These are phyloP conservation scores for Actinostola sp. DNA, from an alignment of 92 coral and sea anemone genomes.

Conservation along the genomic window DNA sequence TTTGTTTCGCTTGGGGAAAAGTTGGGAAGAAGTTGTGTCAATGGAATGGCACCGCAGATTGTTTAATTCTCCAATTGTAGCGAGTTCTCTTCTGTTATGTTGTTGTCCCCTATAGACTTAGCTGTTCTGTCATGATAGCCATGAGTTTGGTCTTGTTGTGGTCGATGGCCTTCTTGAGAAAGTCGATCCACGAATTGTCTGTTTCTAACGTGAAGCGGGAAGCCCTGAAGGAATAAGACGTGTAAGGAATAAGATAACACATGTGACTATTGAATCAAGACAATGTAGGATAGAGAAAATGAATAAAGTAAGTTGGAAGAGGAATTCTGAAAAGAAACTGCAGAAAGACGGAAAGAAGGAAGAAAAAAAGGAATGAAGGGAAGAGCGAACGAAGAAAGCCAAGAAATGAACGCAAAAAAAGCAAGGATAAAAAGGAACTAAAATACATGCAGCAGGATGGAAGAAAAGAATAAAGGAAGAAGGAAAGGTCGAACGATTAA, in stretches of 20 bases:
- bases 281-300: too few relatives aligned
- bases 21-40: background rate
- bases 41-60: background rate
- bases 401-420: background rate
- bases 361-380: background rate
- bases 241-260: too few relatives aligned
- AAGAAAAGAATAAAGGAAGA: background rate
- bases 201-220: slow-evolving; percentile 81
- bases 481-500: background rate
- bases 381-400: background rate
- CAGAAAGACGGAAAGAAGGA: background rate
- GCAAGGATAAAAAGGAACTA: too few relatives aligned
- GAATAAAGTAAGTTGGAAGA: background rate
- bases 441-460: too few relatives aligned
- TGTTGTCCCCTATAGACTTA: background rate
- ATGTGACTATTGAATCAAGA: too few relatives aligned
- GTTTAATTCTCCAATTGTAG: background rate
- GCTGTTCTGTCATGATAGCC: slow-evolving; percentile 27
- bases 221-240: slow-evolving; percentile 61
- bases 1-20: too few relatives aligned
- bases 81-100: background rate
- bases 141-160: slow-evolving; percentile 77
- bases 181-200: slow-evolving; percentile 85
- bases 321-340: background rate
- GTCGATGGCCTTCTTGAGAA: slow-evolving; percentile 75